Conservation (phyloP, 2,888 invertebrate genomes). For the Eudemis profundana region DNA sequence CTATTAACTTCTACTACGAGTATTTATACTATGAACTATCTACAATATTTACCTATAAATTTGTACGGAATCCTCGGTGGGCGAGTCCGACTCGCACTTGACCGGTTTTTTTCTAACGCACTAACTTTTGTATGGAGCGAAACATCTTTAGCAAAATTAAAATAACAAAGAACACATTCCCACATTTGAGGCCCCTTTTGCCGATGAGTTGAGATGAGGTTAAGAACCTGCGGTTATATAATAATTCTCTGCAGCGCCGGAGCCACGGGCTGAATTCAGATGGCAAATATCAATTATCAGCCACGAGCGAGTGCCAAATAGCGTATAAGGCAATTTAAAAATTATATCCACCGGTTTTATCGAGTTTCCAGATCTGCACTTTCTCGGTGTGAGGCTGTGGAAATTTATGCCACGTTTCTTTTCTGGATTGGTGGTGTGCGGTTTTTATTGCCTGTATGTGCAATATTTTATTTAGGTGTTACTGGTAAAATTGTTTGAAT, state of each 20-base stretch:
- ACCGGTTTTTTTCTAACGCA: no score
- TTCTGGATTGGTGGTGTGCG: conserved; percentile 9
- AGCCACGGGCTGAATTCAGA: conserved; percentile 70
- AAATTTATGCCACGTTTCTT: conserved; percentile 14
- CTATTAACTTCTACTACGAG: no score
- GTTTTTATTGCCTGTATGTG: conserved; percentile 5
- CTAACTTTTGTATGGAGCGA: no score
- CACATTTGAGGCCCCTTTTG: no score
- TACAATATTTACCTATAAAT: no score
- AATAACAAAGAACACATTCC: no score
- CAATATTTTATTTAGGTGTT: conserved; percentile 12
- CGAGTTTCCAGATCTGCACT: conserved; percentile 37
- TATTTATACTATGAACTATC: no score
- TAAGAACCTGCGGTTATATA: conserved; percentile 62
- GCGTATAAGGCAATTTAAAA: conserved; percentile 43
- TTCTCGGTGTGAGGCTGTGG: conserved; percentile 23
- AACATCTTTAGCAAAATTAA: no score
- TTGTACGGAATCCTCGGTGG: no score
- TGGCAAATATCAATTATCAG: conserved; percentile 73
- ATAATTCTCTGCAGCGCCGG: conserved; percentile 50
- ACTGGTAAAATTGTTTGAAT: not conserved
- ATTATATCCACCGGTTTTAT: conserved; percentile 39
- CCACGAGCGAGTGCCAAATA: conserved; percentile 47
- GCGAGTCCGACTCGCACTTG: no score
- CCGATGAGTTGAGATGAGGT: no score